Evolutionary conservation across 2,888 invertebrate species (phyloP), one percentile per base, ranked within the genome.

Genomic region (Pegoplata infirma): DNA sequence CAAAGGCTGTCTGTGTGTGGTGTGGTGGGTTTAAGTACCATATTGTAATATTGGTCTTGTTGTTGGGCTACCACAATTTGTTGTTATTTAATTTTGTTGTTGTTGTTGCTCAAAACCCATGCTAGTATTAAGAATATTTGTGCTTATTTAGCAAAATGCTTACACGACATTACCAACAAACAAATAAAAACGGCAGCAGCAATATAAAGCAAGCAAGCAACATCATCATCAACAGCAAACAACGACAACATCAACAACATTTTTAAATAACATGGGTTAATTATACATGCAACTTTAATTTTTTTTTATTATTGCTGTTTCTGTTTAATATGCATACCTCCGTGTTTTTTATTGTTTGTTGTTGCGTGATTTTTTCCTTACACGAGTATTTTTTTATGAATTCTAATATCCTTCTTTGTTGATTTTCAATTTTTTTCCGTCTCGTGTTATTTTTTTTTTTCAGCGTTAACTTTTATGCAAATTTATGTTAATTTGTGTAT

Each of bases 71-170:
- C 64, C 69, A 59, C 69, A 79, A 71, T 59, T 74, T 79, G 78
- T 71, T 79, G 59, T 78, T 73, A 16, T n/a, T 55, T 46, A 16
- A 56, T 69, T 47, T 55, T 49, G n/a, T 21, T 61, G 5, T 46
- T 61, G 46, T 19, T 47, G 19, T 25, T 53, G 21, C 17, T 40
- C 44, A 56, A 63, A 36, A 56, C 56, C 63, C 56, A 55, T 32
- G 25, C 71, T 61, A 75, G 67, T 75, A 66, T 71, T 75, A 71
- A 79, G 74, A 56, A 79, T 71, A 71, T 79, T 75, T 79, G 71
- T 79, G 79, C 79, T 79, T 79, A 79, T 75, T 79, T 79, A 79
- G 79, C 79, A 79, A 79, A n/a, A 79, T 79, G 75, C 79, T 79
- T 71, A 79, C 75, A 79, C 46, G 79, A 71, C 79, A 79, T 79